Base-by-base conservation (phyloP, 2,797 vertebrate genomes). In the Myiothlypis chrysogaster region DNA sequence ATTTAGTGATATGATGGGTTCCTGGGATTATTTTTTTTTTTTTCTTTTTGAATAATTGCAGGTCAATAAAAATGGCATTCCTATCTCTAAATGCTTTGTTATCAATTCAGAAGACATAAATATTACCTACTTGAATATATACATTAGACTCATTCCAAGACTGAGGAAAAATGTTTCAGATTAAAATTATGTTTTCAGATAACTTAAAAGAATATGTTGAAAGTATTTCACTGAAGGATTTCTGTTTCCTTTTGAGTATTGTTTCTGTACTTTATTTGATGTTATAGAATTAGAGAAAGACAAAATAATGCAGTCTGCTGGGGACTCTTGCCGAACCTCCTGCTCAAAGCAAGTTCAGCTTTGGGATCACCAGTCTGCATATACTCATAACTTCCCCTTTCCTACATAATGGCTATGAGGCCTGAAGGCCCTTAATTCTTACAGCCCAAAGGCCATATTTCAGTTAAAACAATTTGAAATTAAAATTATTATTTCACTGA, bases 381-480 rank as follows among this genome's bases (percentile, higher is more conserved):
- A 44, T 35, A 49, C 7, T 78, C 41, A 3, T 59, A 90, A 57
- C 11, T 93, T 86, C 11, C 14, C 19, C 17, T 35, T 71, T 88
- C 12, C 23, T 55, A 14, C n/a, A 37, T 47, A 65, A 34, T 8
- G 16, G 19, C 43, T 83, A 7, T 9, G 8, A 77, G 16, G 25
- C 16, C 52, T 64, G 34, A 65, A 76, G 39, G 3, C 5, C 32
- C 14, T 76, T 73, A 64, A 49, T 92, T 93, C 63, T 89, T 77
- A 73, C 47, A 85, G 27, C 52, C 35, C 47, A 57, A 90, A 93
- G 89, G 12, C 44, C 34, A 46, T 59, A 89, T 64, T 93, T 96
- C 55, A 91, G 66, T 89, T 92, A 93, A 88, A 89, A 83, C 23
- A 7, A 30, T 84, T 95, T 94, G 46, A 92, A 92, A 72, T 78